Evolutionary conservation across 2,797 vertebrate species (phyloP), one percentile per base, ranked within the genome.

Genomic region (Choloepus didactylus): DNA sequence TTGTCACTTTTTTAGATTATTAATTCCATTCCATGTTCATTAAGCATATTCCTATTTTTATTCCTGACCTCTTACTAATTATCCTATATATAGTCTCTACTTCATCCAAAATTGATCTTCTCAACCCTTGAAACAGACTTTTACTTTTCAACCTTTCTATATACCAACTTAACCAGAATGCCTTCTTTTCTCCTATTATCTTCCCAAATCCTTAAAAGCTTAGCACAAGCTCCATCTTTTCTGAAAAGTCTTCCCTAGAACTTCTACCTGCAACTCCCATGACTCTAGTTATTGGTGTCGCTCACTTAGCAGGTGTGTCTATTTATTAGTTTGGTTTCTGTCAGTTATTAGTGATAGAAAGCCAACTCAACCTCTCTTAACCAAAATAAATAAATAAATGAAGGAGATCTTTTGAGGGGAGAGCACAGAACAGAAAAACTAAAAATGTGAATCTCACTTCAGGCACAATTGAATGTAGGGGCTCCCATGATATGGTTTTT

Each of bases 261-360:
- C 27, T 91, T 92, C 7, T 60, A 76, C 51, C 25, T 29, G 25
- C 18, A 77, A 46, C 12, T 72, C 35, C 91, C 27, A 62, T 66
- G 66, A 80, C 54, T 95, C 59, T 86, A 9, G 9, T 90, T 86
- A 73, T 64, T 67, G 93, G 23, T 82, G 41, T 84, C 49, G 46
- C 49, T 94, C n/a, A 64, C 44, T 89, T 92, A 35, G 16, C 44
- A 80, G 54, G 6, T 89, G 6, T 44, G 35, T 86, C 51, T 89
- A 19, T 9, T 6, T 66, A 60, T 93, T 89, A 60, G 21, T 89
- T 89, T 66, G 46, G 27, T 87, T 27, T 95, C 44, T 93, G 77
- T 87, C 62, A 93, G 44, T 87, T 81, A 54, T 29, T 87, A 91
- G 29, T 82, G 35, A 54, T 80, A 79, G 66, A 87, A 96, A 93